Conservation (phyloP, 2,888 invertebrate species). For the Lampropteryx suffumata region DNA sequence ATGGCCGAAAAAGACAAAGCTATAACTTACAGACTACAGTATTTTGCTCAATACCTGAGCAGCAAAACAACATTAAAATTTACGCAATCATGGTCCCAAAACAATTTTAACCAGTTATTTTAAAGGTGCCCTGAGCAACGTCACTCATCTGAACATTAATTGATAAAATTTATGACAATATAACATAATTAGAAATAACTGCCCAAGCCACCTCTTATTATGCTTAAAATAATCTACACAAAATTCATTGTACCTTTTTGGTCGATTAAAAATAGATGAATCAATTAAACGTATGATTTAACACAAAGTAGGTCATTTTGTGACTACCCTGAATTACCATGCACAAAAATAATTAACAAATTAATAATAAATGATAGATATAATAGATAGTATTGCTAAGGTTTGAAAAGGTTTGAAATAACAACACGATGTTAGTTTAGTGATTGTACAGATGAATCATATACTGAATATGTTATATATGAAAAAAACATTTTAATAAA, state of each 20-base stretch:
- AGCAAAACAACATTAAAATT: slow-evolving; percentile 38
- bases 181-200: slow-evolving; percentile 7
- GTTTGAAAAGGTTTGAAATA: no score
- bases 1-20: slow-evolving; percentile 4
- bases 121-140: slow-evolving; percentile 8
- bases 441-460: no score
- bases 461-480: no score
- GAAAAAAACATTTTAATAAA: no score
- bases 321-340: slow-evolving; percentile 66
- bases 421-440: no score
- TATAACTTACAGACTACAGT: slow-evolving; percentile 14
- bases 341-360: slow-evolving; percentile 48
- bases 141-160: background rate
- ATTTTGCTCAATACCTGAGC: slow-evolving; percentile 25
- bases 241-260: slow-evolving; percentile 53
- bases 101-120: slow-evolving; percentile 36
- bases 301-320: slow-evolving; percentile 44
- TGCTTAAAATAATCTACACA: slow-evolving; percentile 41
- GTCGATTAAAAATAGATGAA: slow-evolving; percentile 40
- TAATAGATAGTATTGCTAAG: no score
- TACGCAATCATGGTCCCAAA: slow-evolving; percentile 61
- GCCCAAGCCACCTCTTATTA: slow-evolving; percentile 32
- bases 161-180: background rate
- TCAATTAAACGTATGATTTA: slow-evolving; percentile 33
- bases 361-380: slow-evolving; percentile 38